Base-by-base conservation (phyloP, 2,113 vertebrate genomes). In the Bombycilla garrulus region DNA sequence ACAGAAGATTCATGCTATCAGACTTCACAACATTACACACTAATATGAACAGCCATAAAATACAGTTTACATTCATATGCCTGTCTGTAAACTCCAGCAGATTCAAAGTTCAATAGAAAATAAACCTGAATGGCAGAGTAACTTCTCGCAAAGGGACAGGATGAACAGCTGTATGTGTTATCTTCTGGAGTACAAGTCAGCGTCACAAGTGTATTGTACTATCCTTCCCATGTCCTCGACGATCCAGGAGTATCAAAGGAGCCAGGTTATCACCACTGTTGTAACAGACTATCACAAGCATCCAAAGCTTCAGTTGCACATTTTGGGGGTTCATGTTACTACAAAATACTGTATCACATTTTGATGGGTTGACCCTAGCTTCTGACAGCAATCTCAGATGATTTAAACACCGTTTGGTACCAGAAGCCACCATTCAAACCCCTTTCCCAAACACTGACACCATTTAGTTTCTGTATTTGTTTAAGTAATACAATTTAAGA, bases 131-230 rank as follows among this genome's bases (percentile, higher is more conserved):
- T 67, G 80, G 91, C 25, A 70, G 48, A 83, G 35, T 47, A 90
- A 92, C 80, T 86, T 86, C 88, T 93, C 80, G 80, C 67, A 93
- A 70, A 88, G 29, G 35, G 56, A 88, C 64, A 81, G 67, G 18
- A 70, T 25, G 86, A 90, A 93, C 72, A 97, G 80, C 64, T 94
- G 92, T 85, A 93, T 88, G 82, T 1, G 14, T 88, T 60, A 92
- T 50, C 38, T 86, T 76, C 86, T 56, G 35, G 20, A 86, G 51
- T 12, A 4, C 5, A 87, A 90, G 33, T 85, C 90, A 87, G 47
- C 65, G 64, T 71, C 67, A 70, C 33, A 84, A 92, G 44, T 47
- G 48, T 47, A 70, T 73, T 86, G n/a, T 25, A 28, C 69, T 73
- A 21, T 56, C 40, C 72, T 88, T 86, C 31, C 56, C 67, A 24